Evolutionary conservation across 2,113 vertebrate genomes (phyloP).

Genomic region (Apistogramma diplotaenia): DNA sequence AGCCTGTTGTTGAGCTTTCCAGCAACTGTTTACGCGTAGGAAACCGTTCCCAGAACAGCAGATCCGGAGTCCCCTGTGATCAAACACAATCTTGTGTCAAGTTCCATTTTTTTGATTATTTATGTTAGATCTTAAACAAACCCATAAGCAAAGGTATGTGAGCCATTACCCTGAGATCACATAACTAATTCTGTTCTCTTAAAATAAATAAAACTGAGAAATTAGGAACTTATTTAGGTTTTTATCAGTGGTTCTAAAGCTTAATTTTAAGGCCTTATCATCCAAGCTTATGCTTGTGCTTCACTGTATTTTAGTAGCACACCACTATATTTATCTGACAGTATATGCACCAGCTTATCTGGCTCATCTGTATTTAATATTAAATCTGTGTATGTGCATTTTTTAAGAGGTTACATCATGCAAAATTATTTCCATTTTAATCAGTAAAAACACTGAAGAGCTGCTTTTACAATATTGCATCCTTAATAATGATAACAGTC

Average conservation of each 20-base stretch:
- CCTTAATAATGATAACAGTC: background rate
- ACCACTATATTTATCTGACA: background rate
- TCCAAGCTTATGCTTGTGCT: background rate
- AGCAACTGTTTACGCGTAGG: background rate
- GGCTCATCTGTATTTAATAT: background rate
- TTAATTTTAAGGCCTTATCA: background rate
- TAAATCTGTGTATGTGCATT: background rate
- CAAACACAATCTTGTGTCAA: background rate
- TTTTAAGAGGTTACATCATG: background rate
- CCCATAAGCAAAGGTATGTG: background rate
- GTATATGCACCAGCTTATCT: background rate
- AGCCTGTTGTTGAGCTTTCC: background rate
- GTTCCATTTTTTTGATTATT: background rate
- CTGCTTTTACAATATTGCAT: background rate
- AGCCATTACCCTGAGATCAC: background rate
- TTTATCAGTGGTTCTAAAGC: background rate
- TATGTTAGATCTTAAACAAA: background rate
- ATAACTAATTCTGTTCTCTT: too few relatives aligned
- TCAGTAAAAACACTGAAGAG: background rate
- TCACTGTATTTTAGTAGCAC: background rate
- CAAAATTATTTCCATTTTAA: background rate
- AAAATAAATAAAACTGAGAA: background rate
- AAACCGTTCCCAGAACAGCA: slow-evolving; percentile 36
- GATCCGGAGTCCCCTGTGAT: background rate
- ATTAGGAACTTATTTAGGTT: background rate